phyloP scores from a whole-genome alignment of 1,140 invertebrate genomes.

The Drosophila kanapiae region DNA sequence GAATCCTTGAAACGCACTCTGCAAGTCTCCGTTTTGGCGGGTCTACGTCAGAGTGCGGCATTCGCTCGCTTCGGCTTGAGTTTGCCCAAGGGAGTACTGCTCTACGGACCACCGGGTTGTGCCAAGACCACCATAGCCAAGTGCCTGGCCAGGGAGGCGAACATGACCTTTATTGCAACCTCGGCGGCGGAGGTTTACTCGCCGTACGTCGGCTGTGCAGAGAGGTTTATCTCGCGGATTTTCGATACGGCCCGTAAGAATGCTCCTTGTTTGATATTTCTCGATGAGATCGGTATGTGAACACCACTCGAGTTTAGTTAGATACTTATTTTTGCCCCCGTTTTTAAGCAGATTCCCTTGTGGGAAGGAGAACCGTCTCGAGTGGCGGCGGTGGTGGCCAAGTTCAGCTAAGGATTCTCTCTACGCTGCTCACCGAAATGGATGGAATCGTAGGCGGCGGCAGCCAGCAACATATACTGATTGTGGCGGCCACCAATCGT shows the following conservation, averaged over 20 bases:
- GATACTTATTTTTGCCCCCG: not conserved
- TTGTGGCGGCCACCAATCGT: conserved; percentile 92
- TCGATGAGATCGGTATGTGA: conserved; percentile 90
- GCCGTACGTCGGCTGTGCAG: conserved; percentile 89
- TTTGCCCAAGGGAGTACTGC: conserved; percentile 87
- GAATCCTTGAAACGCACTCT: conserved; percentile 88
- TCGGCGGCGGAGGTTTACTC: conserved; percentile 90
- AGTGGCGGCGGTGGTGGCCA: conserved; percentile 76
- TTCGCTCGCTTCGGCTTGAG: conserved; percentile 88
- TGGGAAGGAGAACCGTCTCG: conserved; percentile 86
- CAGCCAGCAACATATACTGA: conserved; percentile 86
- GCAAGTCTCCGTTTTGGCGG: conserved; percentile 88
- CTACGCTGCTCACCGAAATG: conserved; percentile 89
- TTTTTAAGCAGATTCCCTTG: conserved; percentile 86
- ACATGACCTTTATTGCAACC: conserved; percentile 88
- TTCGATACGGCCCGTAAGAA: conserved; percentile 89
- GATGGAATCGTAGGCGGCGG: conserved; percentile 87
- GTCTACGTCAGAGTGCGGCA: conserved; percentile 87
- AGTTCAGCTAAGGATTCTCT: conserved; percentile 88
- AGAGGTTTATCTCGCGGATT: conserved; percentile 87
- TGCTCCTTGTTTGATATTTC: conserved; percentile 90
- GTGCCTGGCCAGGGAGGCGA: conserved; percentile 88
- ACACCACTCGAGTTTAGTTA: too few species aligned
- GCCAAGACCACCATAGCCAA: conserved; percentile 91
- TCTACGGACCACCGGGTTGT: conserved; percentile 92